Base-by-base conservation (phyloP, 92 coral and sea anemone genomes). In the Metridium senile region DNA sequence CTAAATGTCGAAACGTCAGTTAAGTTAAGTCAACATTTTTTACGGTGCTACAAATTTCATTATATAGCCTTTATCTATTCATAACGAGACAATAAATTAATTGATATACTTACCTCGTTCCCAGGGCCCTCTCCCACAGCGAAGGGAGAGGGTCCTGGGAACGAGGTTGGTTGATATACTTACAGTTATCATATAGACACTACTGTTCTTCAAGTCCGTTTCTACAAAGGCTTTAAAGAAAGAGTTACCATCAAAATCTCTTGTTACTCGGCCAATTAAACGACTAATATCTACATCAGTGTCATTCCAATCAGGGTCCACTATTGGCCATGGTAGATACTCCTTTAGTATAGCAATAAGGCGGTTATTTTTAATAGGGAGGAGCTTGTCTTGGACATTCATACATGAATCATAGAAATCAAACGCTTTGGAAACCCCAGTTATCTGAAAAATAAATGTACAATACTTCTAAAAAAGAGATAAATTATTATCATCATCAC, bases 341-440 rank as follows among this genome's bases (percentile, higher is more conserved):
- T 86, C 72, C 22, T 66, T 70, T 53, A 96, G 69, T 6, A 92
- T 75, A 16, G 68, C 56, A 21, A 68, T 52, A 0, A 84, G 62
- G 1, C 86, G 91, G 47, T 82, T 62, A 11, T 81, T 81, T 16
- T 61, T 83, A 0, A 54, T 68, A n/a, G 74, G 67, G 47, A n/a
- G n/a, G n/a, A 88, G 76, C 29, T 72, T 86, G 51, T 89, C 74
- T 29, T 45, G 68, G 0, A 75, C 53, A 23, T 83, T 71, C 81
- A 87, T 81, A 58, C 99, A 96, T 0, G 99, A 88, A 3, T 86
- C 79, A 74, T 87, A 93, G 77, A 88, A 93, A 33, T 79, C 73
- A 56, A 89, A 75, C n/a, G 97, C 89, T 72, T 96, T 96, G 75
- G 74, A 59, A 26, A 96, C 96, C 19, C 97, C 93, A 32, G 85